Base-by-base conservation (phyloP, 2,113 vertebrate genomes). In the Caloenas nicobarica region DNA sequence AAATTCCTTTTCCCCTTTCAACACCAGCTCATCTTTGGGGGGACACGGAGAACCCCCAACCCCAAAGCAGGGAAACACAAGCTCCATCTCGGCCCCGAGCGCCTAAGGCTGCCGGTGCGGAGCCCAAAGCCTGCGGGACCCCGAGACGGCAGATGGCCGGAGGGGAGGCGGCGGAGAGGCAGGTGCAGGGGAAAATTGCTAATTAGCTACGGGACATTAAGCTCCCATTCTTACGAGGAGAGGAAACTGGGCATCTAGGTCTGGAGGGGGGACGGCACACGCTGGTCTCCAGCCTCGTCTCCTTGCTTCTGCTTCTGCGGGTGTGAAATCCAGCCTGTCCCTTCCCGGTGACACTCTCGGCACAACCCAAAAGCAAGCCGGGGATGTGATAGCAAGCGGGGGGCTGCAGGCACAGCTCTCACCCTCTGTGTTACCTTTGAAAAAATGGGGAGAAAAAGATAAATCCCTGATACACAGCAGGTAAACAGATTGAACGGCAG, bases 101-200 rank as follows among this genome's bases (percentile, higher is more conserved):
- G 0, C 11, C 40, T 18, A 24, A 48, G 38, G 69, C 78, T 57
- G 57, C 6, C 2, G 0, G 31, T 11, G 24, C 2, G 2, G 69
- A 62, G 48, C 61, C 66, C 62, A 16, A 8, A 34, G 51, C 33
- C 58, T 25, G 95, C 54, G 38, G 57, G 89, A 95, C 77, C 50
- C 87, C 10, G 56, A 91, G 95, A 91, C 62, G 3, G 97, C 98
- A 98, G 98, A 97, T 98, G 98, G 98, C 53, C 1, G 0, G 62
- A 88, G 92, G 69, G 84, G 71, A 80, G 71, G 86, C 1, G 2
- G 80, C 7, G 22, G 68, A 78, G 29, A 87, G 97, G 97, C 97
- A 98, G 98, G 97, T 97, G 98, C 96, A 88, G 90, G 66, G 71
- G 93, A 89, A 96, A 93, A 96, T 90, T 76, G 80, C 94, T 77